A percentile compares a stretch with the other conserved stretches of the same genome.
Evolutionary conservation across 2,888 invertebrate genomes (phyloP).

Genomic region (Eupithecia inturbata): DNA sequence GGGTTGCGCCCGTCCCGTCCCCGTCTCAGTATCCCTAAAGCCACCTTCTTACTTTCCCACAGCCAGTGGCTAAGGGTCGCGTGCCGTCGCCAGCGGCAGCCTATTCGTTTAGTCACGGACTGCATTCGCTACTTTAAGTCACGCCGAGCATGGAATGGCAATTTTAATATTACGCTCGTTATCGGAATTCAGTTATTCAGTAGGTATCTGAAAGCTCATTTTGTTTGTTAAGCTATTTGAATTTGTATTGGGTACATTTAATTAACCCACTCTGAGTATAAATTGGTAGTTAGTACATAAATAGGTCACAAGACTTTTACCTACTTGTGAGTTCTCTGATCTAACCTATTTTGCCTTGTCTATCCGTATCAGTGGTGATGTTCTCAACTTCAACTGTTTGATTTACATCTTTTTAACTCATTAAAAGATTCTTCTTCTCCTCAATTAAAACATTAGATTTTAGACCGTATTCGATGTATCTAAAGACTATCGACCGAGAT

Average conservation of each 20-base stretch:
- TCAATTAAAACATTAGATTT: too few species aligned
- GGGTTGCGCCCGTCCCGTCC: slow-evolving; percentile 7
- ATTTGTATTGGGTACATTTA: background rate
- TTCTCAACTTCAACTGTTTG: background rate
- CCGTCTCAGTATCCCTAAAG: slow-evolving; percentile 1
- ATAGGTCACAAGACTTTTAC: too few species aligned
- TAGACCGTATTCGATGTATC: too few species aligned
- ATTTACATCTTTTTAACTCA: background rate
- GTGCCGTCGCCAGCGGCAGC: slow-evolving; percentile 33
- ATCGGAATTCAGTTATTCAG: background rate
- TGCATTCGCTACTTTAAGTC: slow-evolving; percentile 34
- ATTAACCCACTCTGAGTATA: background rate
- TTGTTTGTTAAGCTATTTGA: background rate
- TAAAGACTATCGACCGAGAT: too few species aligned
- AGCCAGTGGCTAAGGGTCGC: slow-evolving; percentile 34
- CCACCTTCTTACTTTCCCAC: background rate
- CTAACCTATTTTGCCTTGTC: background rate
- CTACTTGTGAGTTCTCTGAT: too few species aligned
- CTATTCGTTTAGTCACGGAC: slow-evolving; percentile 35
- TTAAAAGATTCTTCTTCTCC: too few species aligned
- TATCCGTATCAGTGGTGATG: background rate
- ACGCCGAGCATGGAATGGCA: slow-evolving; percentile 10
- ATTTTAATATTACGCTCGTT: slow-evolving; percentile 5
- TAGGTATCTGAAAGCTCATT: background rate
- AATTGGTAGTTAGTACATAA: background rate